A percentile compares a stretch with the other conserved stretches of the same genome.
Evolutionary conservation across 1,140 invertebrate species (phyloP).

Genomic region (Scaptomyza montana): DNA sequence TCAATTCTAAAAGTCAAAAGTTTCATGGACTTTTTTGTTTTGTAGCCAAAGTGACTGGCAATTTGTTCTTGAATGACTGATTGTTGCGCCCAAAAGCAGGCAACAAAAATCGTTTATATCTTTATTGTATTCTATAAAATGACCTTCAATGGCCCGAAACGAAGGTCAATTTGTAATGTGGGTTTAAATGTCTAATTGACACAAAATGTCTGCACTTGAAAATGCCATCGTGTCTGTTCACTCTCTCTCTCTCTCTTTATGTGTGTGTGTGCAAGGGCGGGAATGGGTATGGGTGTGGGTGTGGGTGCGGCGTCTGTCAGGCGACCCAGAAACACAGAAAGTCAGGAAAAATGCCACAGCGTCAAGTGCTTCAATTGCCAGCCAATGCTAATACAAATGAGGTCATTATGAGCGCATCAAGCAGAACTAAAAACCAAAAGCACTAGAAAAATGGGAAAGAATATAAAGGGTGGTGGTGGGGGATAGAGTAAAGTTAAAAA

Average conservation of each 20-base stretch:
- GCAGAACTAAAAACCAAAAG: conserved; percentile 14
- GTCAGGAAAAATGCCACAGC: conserved; percentile 37
- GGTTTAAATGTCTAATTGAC: conserved; percentile 58
- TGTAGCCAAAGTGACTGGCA: conserved; percentile 9
- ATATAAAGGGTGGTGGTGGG: neutral
- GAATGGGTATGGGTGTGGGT: conserved; percentile 5
- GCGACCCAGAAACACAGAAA: conserved; percentile 69
- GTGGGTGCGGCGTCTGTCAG: conserved; percentile 36
- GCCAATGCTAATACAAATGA: conserved; percentile 77
- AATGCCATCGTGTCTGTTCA: conserved; percentile 14
- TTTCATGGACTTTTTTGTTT: neutral
- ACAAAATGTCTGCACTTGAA: conserved; percentile 57
- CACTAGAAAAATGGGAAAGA: neutral
- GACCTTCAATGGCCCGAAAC: conserved; percentile 20
- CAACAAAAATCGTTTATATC: neutral
- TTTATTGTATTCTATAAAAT: neutral
- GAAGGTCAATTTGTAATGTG: conserved; percentile 45
- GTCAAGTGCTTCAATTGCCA: conserved; percentile 53
- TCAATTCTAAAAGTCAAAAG: neutral
- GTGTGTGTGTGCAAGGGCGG: conserved; percentile 6
- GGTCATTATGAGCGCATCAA: conserved; percentile 62
- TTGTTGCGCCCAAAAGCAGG: conserved; percentile 5
- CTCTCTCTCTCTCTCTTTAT: neutral
- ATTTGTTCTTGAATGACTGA: conserved; percentile 23
- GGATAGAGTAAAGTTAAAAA: neutral